Conservation (phyloP, 2,113 vertebrate species). For the Leptosomus discolor region DNA sequence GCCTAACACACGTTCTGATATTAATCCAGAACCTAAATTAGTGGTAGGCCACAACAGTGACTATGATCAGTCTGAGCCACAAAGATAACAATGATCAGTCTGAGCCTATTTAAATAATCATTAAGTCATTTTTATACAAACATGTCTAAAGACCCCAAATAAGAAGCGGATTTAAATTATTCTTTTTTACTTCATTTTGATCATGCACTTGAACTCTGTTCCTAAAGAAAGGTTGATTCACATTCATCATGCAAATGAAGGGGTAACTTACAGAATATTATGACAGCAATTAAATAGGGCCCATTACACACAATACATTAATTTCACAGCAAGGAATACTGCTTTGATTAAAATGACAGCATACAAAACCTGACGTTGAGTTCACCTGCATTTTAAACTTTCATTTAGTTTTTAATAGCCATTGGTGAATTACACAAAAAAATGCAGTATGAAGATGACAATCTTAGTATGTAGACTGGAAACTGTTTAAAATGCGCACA, state of each 20-base stretch:
- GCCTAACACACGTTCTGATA: not conserved
- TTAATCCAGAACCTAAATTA: not conserved
- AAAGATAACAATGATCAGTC: not conserved
- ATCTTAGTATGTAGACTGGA: not conserved
- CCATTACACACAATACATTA: not conserved
- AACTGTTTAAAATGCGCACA: not conserved
- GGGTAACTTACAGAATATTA: not conserved
- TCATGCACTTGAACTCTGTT: not conserved
- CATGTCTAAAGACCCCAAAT: not conserved
- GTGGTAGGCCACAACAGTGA: not conserved
- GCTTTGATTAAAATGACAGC: not conserved
- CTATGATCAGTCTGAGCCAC: not conserved
- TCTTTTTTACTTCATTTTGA: not conserved
- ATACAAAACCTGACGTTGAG: not conserved
- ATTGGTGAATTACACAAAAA: not conserved
- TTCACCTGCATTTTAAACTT: not conserved
- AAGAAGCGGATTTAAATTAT: not conserved
- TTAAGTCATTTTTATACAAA: not conserved
- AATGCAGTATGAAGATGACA: not conserved
- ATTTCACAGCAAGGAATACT: not conserved
- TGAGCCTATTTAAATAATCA: not conserved
- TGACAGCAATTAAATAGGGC: not conserved
- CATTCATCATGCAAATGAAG: not conserved
- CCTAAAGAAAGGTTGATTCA: not conserved
- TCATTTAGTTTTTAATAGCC: not conserved